phyloP scores from a whole-genome alignment of 2,113 vertebrate genomes.

The Irena cyanogastra region DNA sequence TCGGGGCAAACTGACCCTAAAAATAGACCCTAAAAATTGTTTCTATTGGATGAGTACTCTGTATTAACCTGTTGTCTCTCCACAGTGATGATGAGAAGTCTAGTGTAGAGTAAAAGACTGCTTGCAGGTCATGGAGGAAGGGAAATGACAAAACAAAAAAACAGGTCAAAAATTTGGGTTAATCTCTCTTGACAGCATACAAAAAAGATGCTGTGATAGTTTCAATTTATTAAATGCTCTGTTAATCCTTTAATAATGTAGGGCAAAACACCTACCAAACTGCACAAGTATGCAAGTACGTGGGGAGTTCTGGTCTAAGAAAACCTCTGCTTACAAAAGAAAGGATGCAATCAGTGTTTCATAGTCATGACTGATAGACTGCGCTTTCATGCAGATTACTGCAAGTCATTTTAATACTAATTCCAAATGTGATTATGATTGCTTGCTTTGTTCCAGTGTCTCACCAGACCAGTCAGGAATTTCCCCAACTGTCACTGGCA shows the following conservation, averaged over 20 bases:
- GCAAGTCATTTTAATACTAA: not conserved
- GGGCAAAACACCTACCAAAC: not conserved
- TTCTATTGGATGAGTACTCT: not conserved
- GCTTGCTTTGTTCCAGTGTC: not conserved
- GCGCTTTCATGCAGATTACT: not conserved
- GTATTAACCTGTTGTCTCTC: not conserved
- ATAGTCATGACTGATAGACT: not conserved
- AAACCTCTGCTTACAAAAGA: not conserved
- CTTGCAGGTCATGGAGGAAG: not conserved
- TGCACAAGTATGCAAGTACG: not conserved
- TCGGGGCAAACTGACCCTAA: not conserved
- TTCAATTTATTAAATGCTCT: slow-evolving; percentile 3
- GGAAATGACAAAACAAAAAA: not conserved
- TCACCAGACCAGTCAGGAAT: not conserved
- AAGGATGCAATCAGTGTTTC: not conserved
- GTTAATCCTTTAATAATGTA: not conserved
- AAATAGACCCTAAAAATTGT: not conserved
- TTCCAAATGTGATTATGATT: not conserved
- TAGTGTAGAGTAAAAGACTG: not conserved
- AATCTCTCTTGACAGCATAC: slow-evolving; percentile 4
- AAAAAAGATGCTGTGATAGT: not conserved
- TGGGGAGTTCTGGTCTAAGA: not conserved
- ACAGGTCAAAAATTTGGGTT: not conserved
- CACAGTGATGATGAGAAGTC: not conserved
- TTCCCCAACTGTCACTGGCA: not conserved